Evolutionary conservation across 2,888 invertebrate species (phyloP).

Genomic region (Agrotis puta): DNA sequence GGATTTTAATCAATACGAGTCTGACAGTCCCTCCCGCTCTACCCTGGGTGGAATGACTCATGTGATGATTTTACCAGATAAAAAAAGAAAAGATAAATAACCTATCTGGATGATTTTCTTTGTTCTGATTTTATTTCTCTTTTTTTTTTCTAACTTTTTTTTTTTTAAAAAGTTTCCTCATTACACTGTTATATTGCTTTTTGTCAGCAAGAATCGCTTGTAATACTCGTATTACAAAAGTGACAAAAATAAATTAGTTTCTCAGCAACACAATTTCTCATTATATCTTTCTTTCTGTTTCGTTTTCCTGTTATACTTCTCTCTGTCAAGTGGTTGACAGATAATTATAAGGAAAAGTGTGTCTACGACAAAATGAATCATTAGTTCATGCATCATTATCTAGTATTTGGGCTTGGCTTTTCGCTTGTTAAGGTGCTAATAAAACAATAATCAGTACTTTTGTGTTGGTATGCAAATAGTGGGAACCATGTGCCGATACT

Average conservation of each 20-base stretch:
- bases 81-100: no score
- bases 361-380: constrained; percentile 15
- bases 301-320: constrained; percentile 45
- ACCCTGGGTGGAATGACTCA: no score
- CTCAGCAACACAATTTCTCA: constrained; percentile 25
- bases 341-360: constrained; percentile 22
- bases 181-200: neutral
- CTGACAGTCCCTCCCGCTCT: no score
- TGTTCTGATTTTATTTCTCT: no score
- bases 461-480: neutral
- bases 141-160: neutral
- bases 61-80: no score
- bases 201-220: neutral
- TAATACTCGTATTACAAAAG: constrained; percentile 17
- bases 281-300: constrained; percentile 19
- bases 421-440: neutral
- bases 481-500: neutral
- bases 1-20: no score
- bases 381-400: constrained; percentile 1
- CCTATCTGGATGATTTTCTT: no score
- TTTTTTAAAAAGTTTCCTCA: neutral
- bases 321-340: constrained; percentile 27
- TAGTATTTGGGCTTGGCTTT: constrained; percentile 27
- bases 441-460: neutral
- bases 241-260: constrained; percentile 29